These are phyloP conservation scores for Lophius americanus DNA, from an alignment of 2,797 vertebrate species.

Conservation along the genomic window DNA sequence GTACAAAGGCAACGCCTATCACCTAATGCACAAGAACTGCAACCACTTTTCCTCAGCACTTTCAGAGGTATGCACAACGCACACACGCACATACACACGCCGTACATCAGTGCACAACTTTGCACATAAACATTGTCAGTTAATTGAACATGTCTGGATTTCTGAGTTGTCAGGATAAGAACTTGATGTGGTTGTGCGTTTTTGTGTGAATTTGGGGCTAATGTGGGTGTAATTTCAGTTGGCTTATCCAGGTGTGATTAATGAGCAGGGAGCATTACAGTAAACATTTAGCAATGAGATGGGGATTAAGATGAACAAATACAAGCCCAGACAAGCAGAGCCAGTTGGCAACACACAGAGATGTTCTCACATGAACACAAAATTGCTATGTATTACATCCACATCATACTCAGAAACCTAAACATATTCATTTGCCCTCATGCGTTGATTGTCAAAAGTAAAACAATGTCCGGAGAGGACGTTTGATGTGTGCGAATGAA, in stretches of 20 bases:
- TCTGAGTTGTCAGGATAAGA: too few species aligned
- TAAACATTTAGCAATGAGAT: slow-evolving; percentile 55
- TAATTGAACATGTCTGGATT: not conserved
- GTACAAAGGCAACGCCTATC: slow-evolving; percentile 98
- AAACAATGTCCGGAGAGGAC: not conserved
- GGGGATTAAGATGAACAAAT: slow-evolving; percentile 68
- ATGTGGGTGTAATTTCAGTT: slow-evolving; percentile 34
- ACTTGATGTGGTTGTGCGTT: slow-evolving; percentile 2
- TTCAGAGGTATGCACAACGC: slow-evolving; percentile 86
- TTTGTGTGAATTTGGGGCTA: not conserved
- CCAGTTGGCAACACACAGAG: slow-evolving; percentile 46
- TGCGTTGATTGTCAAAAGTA: too few species aligned
- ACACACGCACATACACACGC: not conserved
- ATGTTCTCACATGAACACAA: slow-evolving; percentile 25
- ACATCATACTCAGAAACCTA: not conserved
- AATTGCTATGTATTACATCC: not conserved
- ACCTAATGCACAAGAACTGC: slow-evolving; percentile 99
- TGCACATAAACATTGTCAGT: not conserved
- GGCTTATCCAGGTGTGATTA: slow-evolving; percentile 71
- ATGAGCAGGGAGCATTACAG: slow-evolving; percentile 66
- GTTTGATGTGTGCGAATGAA: too few species aligned
- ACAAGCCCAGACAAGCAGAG: slow-evolving; percentile 61
- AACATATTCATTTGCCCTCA: too few species aligned
- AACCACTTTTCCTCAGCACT: slow-evolving; percentile 98
- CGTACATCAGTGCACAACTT: not conserved